Percentiles rank a stretch among this genome's conserved stretches.
These are phyloP conservation scores for Leptinotarsa peninsularis DNA, from an alignment of 2,888 invertebrate genomes.

Conservation along the genomic window DNA sequence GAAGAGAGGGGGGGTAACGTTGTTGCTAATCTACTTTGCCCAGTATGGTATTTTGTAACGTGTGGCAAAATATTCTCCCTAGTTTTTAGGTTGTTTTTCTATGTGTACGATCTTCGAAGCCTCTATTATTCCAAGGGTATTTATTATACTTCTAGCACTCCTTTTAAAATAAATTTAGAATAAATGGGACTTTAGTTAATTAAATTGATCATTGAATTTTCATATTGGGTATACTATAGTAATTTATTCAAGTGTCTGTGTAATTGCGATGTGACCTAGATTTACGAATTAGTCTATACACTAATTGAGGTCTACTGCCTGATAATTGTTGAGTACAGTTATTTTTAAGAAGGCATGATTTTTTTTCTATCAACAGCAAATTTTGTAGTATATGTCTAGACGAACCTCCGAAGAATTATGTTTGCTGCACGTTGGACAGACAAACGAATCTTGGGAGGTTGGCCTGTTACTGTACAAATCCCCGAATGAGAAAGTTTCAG, in stretches of 20 bases:
- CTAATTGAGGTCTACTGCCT: not conserved
- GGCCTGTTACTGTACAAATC: too few relatives aligned
- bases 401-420: too few relatives aligned
- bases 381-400: not conserved
- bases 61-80: too few relatives aligned
- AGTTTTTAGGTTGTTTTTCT: not conserved
- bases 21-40: too few relatives aligned
- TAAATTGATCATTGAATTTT: constrained; percentile 16
- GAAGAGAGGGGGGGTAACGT: too few relatives aligned
- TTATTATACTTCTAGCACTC: constrained; percentile 26
- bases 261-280: constrained; percentile 1
- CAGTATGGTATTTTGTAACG: too few relatives aligned
- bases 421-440: too few relatives aligned
- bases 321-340: constrained; percentile 7
- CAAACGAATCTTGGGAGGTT: too few relatives aligned
- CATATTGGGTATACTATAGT: constrained; percentile 4
- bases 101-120: not conserved
- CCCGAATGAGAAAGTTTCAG: too few relatives aligned
- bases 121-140: constrained; percentile 31
- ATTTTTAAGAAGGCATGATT: not conserved
- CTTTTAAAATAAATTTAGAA: constrained; percentile 26
- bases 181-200: constrained; percentile 23
- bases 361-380: not conserved
- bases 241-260: constrained; percentile 13
- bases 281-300: not conserved